phyloP scores from a whole-genome alignment of 2,888 invertebrate genomes.

The Podotricha telesiphe region DNA sequence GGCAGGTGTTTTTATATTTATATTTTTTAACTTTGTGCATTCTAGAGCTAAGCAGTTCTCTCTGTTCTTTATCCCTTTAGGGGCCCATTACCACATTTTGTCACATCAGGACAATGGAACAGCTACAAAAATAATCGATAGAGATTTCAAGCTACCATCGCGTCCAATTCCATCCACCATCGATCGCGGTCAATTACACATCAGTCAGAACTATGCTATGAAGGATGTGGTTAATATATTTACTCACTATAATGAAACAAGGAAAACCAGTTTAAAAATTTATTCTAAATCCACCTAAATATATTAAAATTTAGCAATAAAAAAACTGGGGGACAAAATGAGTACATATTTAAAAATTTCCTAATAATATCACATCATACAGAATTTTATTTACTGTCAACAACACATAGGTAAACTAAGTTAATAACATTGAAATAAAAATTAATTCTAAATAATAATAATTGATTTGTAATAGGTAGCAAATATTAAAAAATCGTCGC shows the following conservation, averaged over 20 bases:
- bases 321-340: slow-evolving; percentile 40
- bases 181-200: no score
- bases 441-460: background rate
- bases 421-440: slow-evolving; percentile 19
- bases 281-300: slow-evolving; percentile 53
- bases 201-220: background rate
- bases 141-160: no score
- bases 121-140: no score
- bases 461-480: slow-evolving; percentile 21
- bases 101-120: no score
- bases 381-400: slow-evolving; percentile 33
- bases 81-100: no score
- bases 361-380: slow-evolving; percentile 46
- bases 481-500: slow-evolving; percentile 19
- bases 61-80: no score
- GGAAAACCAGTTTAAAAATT: slow-evolving; percentile 36
- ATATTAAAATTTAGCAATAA: slow-evolving; percentile 48
- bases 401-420: slow-evolving; percentile 22
- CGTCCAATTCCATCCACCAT: no score
- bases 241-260: background rate
- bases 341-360: slow-evolving; percentile 39
- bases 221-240: background rate
- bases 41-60: no score
- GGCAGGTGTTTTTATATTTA: no score
- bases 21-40: no score